Base-by-base conservation (phyloP, 2,113 vertebrate genomes). In the Cariama cristata region DNA sequence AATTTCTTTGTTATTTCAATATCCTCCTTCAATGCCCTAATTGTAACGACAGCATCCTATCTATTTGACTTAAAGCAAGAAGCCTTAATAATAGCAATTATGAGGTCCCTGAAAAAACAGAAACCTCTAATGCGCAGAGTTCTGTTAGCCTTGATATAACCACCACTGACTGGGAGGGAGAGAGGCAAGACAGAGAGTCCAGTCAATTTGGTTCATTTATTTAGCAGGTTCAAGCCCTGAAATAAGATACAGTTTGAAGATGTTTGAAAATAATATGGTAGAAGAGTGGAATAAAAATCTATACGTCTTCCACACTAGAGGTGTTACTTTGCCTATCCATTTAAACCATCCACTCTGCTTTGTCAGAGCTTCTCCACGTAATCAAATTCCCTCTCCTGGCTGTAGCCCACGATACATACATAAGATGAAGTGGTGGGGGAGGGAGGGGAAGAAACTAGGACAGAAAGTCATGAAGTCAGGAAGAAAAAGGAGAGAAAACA, bases 401-500 rank as follows among this genome's bases (percentile, higher is more conserved):
- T 82, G 47, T 44, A 62, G 56, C 6, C 49, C 17, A 9, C 30
- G 24, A 27, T 17, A 23, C 30, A 53, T 18, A 45, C 4, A 45
- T 40, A 79, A 49, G n/a, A 22, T 23, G n/a, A 24, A 60, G 35
- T 38, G 38, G 5, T 0, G 0, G 7, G n/a, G 8, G 14, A 4
- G 4, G 5, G 22, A 8, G 10, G 35, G 8, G 19, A 11, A 53
- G 16, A 71, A 90, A 40, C 8, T 50, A 40, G 17, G 22, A 16
- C 23, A 44, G 19, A 56, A 91, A 72, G 2, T 52, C 45, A 71
- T 30, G 27, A 59, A 23, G 17, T 52, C 45, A 71, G 33, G 27
- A 59, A 23, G 17, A 35, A 72, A 68, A 81, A 75, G 5, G 9
- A 80, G 16, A 64, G 8, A 76, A 74, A 85, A 68, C 3, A 68